Evolutionary conservation across 1,140 invertebrate genomes (phyloP), one percentile per base, ranked within the genome.

Genomic region (Tyrophagus putrescentiae): DNA sequence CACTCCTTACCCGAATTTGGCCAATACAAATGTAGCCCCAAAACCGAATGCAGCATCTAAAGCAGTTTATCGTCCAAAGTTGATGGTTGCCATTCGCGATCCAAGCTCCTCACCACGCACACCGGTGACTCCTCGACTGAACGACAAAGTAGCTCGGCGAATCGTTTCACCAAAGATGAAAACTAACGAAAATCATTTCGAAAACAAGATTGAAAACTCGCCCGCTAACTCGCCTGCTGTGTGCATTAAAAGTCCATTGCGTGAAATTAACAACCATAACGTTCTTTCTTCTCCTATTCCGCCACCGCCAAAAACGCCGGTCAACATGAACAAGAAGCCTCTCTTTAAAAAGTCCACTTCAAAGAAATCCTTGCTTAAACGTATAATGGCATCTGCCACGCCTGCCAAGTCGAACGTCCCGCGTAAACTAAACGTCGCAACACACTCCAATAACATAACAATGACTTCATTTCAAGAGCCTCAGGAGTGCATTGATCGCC

Each of bases 361-460:
- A 16, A 64, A 64, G 48, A 62, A 60, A 54, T 65, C 63, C 33
- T 34, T 64, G 13, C 27, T 64, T 2, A 64, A 64, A 29, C 63
- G 62, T n/a, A 28, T 64, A n/a, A 18, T 64, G 9, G 60, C 23
- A 28, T 41, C 63, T 18, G 63, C 63, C 18, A 64, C 63, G 28
- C 63, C 63, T 4, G n/a, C 61, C 27, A 2, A 29, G n/a, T 27
- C 16, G 3, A n/a, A 31, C 4, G 9, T 33, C n/a, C 63, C 63
- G 1, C n/a, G 63, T 29, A 59, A 50, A 23, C 36, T 64, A 3
- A 44, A 34, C 3, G 18, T 36, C 28, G 44, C 57, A 2, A 59
- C 28, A 0, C 29, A 36, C 16, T 58, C 60, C 0, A 62, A 56
- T n/a, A 64, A 64, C 32, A 62, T 64, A 50, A 64, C 63, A 0